Percentiles rank a stretch among this genome's conserved stretches.
These are phyloP conservation scores for Adelosebastes latens DNA, from an alignment of 2,797 vertebrate species.

Conservation along the genomic window DNA sequence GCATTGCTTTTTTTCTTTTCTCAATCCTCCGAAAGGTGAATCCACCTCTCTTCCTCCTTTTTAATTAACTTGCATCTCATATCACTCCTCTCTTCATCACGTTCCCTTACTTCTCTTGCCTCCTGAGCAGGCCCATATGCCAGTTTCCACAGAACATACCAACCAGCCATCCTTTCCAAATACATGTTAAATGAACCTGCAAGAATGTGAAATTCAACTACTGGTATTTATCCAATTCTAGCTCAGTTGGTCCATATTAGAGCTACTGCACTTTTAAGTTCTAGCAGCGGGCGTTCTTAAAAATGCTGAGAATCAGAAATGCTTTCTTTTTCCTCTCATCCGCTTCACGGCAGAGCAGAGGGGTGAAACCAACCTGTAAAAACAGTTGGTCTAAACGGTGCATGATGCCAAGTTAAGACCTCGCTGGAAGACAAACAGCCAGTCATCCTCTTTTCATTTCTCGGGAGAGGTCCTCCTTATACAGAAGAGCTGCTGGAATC, in stretches of 20 bases:
- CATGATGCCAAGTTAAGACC: constrained; percentile 49
- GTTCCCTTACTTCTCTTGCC: neutral
- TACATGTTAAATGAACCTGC: constrained; percentile 59
- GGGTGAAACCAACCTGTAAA: constrained; percentile 59
- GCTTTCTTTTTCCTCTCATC: constrained; percentile 17
- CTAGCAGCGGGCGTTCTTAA: constrained; percentile 25
- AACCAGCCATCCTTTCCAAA: constrained; percentile 50
- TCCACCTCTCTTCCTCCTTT: neutral
- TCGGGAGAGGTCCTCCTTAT: constrained; percentile 39
- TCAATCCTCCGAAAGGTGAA: neutral
- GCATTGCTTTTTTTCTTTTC: neutral
- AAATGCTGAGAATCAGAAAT: constrained; percentile 40
- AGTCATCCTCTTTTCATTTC: constrained; percentile 51
- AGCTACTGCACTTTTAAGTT: constrained; percentile 45
- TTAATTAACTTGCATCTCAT: constrained; percentile 13
- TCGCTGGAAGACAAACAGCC: constrained; percentile 56
- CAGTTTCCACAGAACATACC: constrained; percentile 52
- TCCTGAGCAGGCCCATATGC: constrained; percentile 28
- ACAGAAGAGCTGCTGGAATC: constrained; percentile 35
- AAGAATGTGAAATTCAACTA: constrained; percentile 66
- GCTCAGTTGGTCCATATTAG: constrained; percentile 44
- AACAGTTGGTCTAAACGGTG: constrained; percentile 54
- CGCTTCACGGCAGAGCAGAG: constrained; percentile 20
- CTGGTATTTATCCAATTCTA: constrained; percentile 58
- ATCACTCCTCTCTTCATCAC: constrained; percentile 3